phyloP scores from a whole-genome alignment of 1,140 invertebrate species.

The Anthonomus grandis region DNA sequence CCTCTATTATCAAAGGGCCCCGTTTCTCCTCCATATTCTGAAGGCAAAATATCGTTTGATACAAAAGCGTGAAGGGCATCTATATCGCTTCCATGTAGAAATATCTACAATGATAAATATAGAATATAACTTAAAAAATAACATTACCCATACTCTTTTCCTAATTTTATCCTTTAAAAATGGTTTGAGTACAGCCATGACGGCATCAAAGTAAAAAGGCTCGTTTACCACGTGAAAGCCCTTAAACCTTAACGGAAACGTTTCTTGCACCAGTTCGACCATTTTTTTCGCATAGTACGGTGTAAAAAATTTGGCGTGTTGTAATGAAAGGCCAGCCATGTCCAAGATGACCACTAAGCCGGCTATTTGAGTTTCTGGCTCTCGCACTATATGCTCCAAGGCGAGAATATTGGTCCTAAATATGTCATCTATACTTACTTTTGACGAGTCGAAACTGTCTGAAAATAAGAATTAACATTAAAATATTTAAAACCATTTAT shows the following conservation, averaged over 20 bases:
- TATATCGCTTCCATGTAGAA: conserved; percentile 55
- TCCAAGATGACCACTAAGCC: conserved; percentile 51
- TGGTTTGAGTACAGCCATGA: conserved; percentile 58
- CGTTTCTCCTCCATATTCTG: conserved; percentile 55
- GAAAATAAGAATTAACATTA: conserved; percentile 12
- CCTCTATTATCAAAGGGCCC: conserved; percentile 49
- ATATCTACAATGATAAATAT: conserved; percentile 42
- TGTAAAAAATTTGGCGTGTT: conserved; percentile 51
- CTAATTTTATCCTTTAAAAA: conserved; percentile 60
- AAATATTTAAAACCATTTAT: not conserved
- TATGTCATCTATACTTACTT: conserved; percentile 50
- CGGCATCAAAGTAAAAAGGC: conserved; percentile 59
- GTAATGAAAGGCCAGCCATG: conserved; percentile 50
- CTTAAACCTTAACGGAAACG: conserved; percentile 59
- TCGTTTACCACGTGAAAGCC: conserved; percentile 63
- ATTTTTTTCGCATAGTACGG: conserved; percentile 50
- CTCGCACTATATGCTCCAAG: conserved; percentile 50
- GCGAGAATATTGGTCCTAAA: conserved; percentile 51
- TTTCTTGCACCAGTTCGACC: conserved; percentile 54
- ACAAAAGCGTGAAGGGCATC: conserved; percentile 51
- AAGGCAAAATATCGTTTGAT: conserved; percentile 51
- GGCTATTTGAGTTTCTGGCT: conserved; percentile 50
- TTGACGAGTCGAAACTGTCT: conserved; percentile 50
- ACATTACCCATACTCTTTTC: conserved; percentile 50
- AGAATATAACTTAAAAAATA: not conserved